Evolutionary conservation across 1,140 invertebrate genomes (phyloP).

Genomic region (Monochamus saltuarius): DNA sequence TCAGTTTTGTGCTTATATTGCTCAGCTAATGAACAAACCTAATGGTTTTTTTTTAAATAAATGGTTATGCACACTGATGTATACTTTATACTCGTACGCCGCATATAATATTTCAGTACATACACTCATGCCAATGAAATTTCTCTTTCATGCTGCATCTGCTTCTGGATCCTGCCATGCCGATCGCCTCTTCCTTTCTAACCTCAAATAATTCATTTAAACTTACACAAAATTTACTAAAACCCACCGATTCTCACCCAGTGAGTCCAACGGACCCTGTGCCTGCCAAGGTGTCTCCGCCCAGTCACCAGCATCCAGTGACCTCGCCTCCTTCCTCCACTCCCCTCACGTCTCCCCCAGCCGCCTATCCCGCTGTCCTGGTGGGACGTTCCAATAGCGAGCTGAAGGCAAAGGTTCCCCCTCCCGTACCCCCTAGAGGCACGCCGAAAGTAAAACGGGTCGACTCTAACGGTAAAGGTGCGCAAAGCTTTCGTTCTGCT

Average conservation of each 20-base stretch:
- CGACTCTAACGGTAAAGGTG: constrained; percentile 49
- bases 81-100: too few species aligned
- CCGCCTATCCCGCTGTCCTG: constrained; percentile 56
- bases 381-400: constrained; percentile 51
- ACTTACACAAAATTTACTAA: too few species aligned
- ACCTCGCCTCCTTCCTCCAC: constrained; percentile 49
- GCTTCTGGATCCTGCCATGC: too few species aligned
- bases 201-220: constrained; percentile 6
- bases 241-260: neutral
- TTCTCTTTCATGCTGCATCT: constrained; percentile 20
- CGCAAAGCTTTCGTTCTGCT: constrained; percentile 21
- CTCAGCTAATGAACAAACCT: too few species aligned
- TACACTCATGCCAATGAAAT: too few species aligned
- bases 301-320: constrained; percentile 31
- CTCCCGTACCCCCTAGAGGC: constrained; percentile 79
- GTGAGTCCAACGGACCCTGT: constrained; percentile 20
- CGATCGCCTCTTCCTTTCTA: neutral
- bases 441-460: constrained; percentile 64
- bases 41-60: too few species aligned
- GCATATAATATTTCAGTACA: too few species aligned
- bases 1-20: too few species aligned
- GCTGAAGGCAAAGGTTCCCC: constrained; percentile 69
- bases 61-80: too few species aligned
- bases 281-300: constrained; percentile 1
- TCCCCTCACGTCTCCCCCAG: constrained; percentile 59